phyloP scores from a whole-genome alignment of 2,888 invertebrate genomes.

The Dioctria linearis region DNA sequence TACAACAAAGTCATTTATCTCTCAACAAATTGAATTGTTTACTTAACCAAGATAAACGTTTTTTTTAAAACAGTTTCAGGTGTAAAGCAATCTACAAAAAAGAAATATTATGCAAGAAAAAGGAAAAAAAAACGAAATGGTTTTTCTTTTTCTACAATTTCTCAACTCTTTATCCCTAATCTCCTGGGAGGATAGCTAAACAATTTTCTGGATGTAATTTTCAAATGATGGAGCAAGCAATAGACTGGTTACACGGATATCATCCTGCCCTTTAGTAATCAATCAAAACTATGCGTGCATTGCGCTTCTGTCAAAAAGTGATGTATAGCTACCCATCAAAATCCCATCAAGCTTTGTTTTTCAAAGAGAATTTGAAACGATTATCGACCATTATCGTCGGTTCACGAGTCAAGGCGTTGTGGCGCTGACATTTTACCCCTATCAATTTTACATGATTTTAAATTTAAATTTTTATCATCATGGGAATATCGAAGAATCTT shows the following conservation, averaged over 20 bases:
- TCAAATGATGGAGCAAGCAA: conserved; percentile 10
- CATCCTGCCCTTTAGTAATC: conserved; percentile 28
- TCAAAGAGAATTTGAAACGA: conserved; percentile 45
- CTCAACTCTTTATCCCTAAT: conserved; percentile 8
- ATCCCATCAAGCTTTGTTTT: conserved; percentile 47
- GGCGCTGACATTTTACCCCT: conserved; percentile 46
- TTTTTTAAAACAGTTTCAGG: too few relatives aligned
- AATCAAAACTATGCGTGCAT: conserved; percentile 48
- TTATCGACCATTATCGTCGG: conserved; percentile 46
- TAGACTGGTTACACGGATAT: conserved; percentile 44
- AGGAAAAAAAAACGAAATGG: not conserved
- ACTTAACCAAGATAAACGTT: too few relatives aligned
- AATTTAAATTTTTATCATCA: conserved; percentile 46
- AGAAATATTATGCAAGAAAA: not conserved
- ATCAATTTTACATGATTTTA: conserved; percentile 48
- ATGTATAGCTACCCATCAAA: conserved; percentile 45
- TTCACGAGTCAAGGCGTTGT: conserved; percentile 40
- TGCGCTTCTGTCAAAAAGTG: conserved; percentile 47
- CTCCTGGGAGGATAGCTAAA: conserved; percentile 9
- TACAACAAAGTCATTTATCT: too few relatives aligned
- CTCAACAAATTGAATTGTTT: too few relatives aligned
- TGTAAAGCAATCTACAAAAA: conserved; percentile 11
- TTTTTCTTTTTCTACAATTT: conserved; percentile 7
- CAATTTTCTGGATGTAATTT: not conserved
- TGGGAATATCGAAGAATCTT: conserved; percentile 15